These are phyloP conservation scores for Luffia ferchaultella DNA, from an alignment of 2,888 invertebrate species.

Conservation along the genomic window DNA sequence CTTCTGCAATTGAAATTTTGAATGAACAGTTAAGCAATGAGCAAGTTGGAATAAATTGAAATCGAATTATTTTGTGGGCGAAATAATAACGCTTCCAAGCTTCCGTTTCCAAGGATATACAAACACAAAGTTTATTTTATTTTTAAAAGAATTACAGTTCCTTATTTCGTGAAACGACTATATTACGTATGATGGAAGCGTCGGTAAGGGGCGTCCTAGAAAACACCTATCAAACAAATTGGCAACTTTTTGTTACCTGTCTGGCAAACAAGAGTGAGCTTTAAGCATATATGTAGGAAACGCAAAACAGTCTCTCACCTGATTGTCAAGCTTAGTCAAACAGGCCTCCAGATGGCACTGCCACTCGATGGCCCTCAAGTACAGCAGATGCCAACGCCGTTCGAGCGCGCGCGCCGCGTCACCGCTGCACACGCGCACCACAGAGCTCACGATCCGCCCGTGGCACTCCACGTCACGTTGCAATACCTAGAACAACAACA, in stretches of 20 bases:
- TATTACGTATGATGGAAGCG: not conserved
- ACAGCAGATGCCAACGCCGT: constrained; percentile 89
- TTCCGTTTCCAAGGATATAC: too few species aligned
- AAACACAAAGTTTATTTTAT: too few species aligned
- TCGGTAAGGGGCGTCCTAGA: not conserved
- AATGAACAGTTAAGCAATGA: constrained; percentile 1
- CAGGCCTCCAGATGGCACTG: constrained; percentile 90
- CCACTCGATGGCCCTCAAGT: constrained; percentile 90
- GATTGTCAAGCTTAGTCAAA: constrained; percentile 71
- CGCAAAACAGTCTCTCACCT: too few species aligned
- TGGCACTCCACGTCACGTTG: constrained; percentile 94
- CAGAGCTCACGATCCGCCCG: constrained; percentile 82
- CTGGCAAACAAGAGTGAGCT: too few species aligned
- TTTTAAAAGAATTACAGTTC: too few species aligned
- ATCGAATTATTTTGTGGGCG: too few species aligned
- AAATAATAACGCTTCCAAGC: too few species aligned
- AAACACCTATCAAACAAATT: not conserved
- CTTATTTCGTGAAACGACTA: not conserved
- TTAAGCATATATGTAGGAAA: too few species aligned
- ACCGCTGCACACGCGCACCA: constrained; percentile 77
- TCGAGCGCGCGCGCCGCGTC: constrained; percentile 78
- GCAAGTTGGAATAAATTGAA: too few species aligned
- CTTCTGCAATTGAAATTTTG: constrained; percentile 6
- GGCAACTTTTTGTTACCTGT: too few species aligned
- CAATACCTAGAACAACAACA: constrained; percentile 74